Conservation (phyloP, 2,797 vertebrate genomes). For the Pantherophis vulpinus region DNA sequence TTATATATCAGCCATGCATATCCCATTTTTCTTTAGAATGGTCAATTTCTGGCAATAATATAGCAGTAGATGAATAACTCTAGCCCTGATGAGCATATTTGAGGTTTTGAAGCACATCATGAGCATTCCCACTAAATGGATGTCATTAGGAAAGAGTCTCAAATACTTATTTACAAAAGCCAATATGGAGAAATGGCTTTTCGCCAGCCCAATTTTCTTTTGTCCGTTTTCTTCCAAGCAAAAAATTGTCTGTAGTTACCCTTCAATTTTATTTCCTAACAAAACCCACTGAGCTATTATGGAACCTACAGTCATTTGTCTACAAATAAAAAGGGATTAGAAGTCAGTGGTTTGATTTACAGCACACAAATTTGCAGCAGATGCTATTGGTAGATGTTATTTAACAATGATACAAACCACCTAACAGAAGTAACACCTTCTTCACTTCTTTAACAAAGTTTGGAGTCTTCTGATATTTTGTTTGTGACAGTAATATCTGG, state of each 20-base stretch:
- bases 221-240: neutral
- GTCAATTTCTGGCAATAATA: neutral
- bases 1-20: neutral
- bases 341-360: neutral
- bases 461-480: neutral
- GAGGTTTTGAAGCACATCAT: neutral
- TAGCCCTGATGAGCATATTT: neutral
- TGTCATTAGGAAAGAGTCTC: neutral
- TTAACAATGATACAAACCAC: neutral
- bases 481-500: neutral
- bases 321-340: neutral
- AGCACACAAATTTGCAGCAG: neutral
- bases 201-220: neutral
- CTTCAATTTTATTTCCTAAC: neutral
- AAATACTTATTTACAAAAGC: neutral
- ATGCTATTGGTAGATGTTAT: neutral
- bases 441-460: neutral
- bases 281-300: neutral
- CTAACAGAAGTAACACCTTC: neutral
- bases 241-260: neutral
- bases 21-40: neutral
- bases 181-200: neutral
- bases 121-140: neutral
- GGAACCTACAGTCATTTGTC: neutral
- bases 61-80: neutral